These are phyloP conservation scores for Bellardia bayeri DNA, from an alignment of 2,888 invertebrate species.

Conservation along the genomic window DNA sequence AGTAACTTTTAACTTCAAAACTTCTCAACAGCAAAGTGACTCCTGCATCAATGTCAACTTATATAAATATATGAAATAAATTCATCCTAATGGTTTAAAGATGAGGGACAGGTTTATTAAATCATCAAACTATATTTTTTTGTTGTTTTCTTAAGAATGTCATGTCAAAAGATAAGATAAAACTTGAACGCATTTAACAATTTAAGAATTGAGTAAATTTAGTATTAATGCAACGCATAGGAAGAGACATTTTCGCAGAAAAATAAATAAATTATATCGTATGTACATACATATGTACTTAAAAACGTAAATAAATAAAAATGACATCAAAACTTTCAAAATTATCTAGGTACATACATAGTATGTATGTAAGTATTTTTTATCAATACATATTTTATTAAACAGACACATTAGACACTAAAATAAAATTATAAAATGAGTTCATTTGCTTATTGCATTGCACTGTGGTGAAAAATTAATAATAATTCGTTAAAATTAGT, in stretches of 20 bases:
- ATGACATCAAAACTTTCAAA: slow-evolving; percentile 19
- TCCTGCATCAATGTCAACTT: not conserved
- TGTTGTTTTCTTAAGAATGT: slow-evolving; percentile 10
- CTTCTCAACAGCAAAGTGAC: not conserved
- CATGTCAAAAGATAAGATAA: slow-evolving; percentile 54
- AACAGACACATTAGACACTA: not conserved
- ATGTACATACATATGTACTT: not conserved
- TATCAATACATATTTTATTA: slow-evolving; percentile 14
- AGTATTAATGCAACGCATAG: not conserved
- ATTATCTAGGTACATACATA: not conserved
- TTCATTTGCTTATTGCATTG: not conserved
- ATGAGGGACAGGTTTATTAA: not conserved
- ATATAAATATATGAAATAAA: too few relatives aligned
- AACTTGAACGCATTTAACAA: slow-evolving; percentile 7
- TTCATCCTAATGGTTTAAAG: not conserved
- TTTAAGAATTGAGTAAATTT: slow-evolving; percentile 32
- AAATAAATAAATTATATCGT: slow-evolving; percentile 38
- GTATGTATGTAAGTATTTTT: not conserved
- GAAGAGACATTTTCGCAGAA: slow-evolving; percentile 15
- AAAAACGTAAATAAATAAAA: slow-evolving; percentile 20
- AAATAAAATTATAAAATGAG: not conserved
- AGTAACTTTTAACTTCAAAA: not conserved
- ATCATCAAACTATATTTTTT: not conserved
- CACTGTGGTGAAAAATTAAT: not conserved
- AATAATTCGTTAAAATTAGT: not conserved